These are phyloP conservation scores for Hydrophis major DNA, from an alignment of 2,797 vertebrate genomes.

Conservation along the genomic window DNA sequence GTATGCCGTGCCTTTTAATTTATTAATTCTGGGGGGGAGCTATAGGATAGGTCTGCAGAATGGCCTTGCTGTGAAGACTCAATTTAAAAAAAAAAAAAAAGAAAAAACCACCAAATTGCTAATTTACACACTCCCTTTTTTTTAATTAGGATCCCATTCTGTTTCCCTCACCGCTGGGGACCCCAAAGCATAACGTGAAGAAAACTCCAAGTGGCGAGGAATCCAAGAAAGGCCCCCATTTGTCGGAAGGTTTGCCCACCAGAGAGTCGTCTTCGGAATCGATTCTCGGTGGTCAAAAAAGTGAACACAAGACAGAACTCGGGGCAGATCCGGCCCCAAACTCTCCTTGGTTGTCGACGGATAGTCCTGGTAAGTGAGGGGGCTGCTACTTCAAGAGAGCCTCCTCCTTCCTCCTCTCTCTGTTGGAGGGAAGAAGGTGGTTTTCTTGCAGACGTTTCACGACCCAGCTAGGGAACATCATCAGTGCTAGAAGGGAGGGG, in stretches of 20 bases:
- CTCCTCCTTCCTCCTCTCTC: not conserved
- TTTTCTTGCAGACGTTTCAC: not conserved
- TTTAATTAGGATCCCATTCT: conserved; percentile 66
- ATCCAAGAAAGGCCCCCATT: conserved; percentile 12
- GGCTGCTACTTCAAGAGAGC: too few relatives aligned
- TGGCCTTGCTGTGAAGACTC: not conserved
- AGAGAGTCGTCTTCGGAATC: conserved; percentile 49
- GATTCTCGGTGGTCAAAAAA: conserved; percentile 53
- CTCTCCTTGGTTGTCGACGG: conserved; percentile 36
- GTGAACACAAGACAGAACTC: conserved; percentile 31
- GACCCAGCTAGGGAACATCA: not conserved
- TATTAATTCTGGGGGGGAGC: too few relatives aligned
- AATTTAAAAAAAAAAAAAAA: not conserved
- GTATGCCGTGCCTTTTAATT: not conserved
- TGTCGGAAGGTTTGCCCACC: conserved; percentile 63
- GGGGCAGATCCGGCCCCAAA: conserved; percentile 37
- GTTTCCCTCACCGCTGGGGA: conserved; percentile 65
- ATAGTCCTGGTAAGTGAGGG: conserved; percentile 71
- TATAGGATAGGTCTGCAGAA: not conserved
- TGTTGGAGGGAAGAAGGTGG: not conserved
- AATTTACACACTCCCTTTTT: conserved; percentile 3
- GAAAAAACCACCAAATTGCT: not conserved
- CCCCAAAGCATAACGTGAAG: conserved; percentile 62
- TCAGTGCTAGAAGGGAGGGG: not conserved
- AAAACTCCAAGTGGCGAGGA: conserved; percentile 58